These are phyloP conservation scores for Sakesphorus luctuosus DNA, from an alignment of 2,113 vertebrate genomes.

Conservation along the genomic window DNA sequence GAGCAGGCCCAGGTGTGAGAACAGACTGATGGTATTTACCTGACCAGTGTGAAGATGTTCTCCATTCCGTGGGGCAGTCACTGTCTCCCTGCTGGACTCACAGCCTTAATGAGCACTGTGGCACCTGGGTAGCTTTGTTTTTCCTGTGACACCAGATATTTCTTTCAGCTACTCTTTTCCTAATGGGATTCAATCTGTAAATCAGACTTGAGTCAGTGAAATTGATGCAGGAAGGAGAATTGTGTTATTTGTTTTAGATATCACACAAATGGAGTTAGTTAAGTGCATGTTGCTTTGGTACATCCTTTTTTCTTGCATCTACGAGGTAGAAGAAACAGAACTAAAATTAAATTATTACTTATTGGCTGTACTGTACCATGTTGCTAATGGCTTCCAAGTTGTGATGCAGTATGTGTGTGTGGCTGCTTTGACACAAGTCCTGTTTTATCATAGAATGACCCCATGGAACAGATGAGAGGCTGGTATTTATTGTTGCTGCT, in stretches of 20 bases:
- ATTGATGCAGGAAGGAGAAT: background rate
- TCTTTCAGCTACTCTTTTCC: background rate
- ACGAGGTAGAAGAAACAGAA: background rate
- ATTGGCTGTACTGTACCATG: background rate
- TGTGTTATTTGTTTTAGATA: background rate
- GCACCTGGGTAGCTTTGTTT: background rate
- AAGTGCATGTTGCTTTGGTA: background rate
- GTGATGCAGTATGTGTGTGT: fast-evolving
- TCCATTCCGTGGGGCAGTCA: too few relatives aligned
- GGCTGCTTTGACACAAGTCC: background rate
- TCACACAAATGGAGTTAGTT: fast-evolving
- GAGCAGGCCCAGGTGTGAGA: background rate
- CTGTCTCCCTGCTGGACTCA: background rate
- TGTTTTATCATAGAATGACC: background rate
- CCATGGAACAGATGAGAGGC: background rate
- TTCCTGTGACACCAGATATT: fast-evolving
- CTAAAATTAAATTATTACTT: background rate
- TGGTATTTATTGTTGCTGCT: background rate
- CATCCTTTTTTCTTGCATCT: fast-evolving
- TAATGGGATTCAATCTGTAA: background rate
- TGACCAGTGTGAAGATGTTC: background rate
- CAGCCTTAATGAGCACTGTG: background rate
- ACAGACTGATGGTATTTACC: background rate
- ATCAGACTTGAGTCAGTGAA: background rate
- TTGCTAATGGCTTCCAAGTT: background rate